Base-by-base conservation (phyloP, 1,140 invertebrate genomes). In the Lasioglossum baleicum region DNA sequence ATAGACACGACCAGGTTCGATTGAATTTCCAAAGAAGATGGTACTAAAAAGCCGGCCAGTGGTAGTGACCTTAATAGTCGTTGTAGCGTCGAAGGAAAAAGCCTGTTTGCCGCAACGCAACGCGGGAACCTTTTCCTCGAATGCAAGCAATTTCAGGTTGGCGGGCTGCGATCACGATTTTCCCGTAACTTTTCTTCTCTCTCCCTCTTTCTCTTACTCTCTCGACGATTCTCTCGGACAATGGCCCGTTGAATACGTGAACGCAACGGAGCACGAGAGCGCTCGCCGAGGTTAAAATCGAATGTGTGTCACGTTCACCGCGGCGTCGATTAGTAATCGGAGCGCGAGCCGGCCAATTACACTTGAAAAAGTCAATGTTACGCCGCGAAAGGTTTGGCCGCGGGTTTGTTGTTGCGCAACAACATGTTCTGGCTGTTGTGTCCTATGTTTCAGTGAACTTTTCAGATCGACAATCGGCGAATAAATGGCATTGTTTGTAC, bases 361-460 rank as follows among this genome's bases (percentile, higher is more conserved):
- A 75, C 75, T 86, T 80, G 84, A 86, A 86, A 85, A 86, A 85
- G 83, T 86, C 84, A 86, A 86, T 85, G 83, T 83, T 85, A 86
- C 81, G 75, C 48, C 56, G 72, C 63, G 72, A 63, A 86, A 82
- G 83, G 79, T 86, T 85, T 80, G 67, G 81, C 72, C 51, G 20
- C 65, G 65, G 11, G 73, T 48, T 48, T 48, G 10, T 48, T 13
- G 44, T 86, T 86, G 82, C 53, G 83, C 73, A 86, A 86, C 73
- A 85, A 86, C 70, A n/a, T 79, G 80, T 84, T 78, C 71, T 70
- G 83, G 83, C 80, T 15, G 60, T 61, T 65, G 60, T 65, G 60
- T 64, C 6, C 3, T 20, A 42, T 17, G 53, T n/a, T 42, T n/a
- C 70, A 48, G 53, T 11, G 68, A 67, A 67, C 44, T 56, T 51